A percentile compares a stretch with the other conserved stretches of the same genome.
These are phyloP conservation scores for Drosophila quinaria DNA, from an alignment of 2,888 invertebrate species.

Conservation along the genomic window DNA sequence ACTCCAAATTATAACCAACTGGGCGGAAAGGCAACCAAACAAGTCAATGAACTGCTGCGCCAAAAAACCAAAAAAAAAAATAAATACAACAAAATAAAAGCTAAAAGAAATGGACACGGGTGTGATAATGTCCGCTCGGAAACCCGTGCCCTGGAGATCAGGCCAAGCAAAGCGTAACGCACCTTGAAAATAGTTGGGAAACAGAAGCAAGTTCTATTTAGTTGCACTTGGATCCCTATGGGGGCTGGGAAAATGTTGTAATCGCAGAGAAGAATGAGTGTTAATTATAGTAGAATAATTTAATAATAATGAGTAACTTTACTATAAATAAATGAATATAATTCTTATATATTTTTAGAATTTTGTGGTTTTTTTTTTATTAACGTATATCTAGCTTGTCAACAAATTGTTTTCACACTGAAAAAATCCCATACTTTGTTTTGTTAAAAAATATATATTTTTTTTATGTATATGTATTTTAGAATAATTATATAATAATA, in stretches of 20 bases:
- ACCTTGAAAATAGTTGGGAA: conserved; percentile 19
- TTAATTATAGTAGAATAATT: background rate
- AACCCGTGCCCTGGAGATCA: conserved; percentile 26
- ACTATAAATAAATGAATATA: no score
- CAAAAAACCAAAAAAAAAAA: conserved; percentile 38
- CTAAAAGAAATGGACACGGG: conserved; percentile 11
- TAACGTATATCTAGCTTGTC: no score
- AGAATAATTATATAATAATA: no score
- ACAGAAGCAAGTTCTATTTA: conserved; percentile 4
- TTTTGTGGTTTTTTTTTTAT: no score
- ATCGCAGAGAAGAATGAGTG: background rate
- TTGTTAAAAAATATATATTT: no score
- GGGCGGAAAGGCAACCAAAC: conserved; percentile 36
- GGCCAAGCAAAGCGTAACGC: conserved; percentile 52
- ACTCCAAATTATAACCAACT: conserved; percentile 67
- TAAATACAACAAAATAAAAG: conserved; percentile 14
- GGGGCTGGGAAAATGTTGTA: background rate
- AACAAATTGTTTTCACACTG: no score
- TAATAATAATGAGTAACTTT: background rate
- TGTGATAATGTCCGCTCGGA: conserved; percentile 22
- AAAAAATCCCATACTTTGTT: no score
- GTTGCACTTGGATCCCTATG: background rate
- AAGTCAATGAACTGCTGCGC: conserved; percentile 75
- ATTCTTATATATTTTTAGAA: no score
- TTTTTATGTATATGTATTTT: no score